These are phyloP conservation scores for Arion vulgaris DNA, from an alignment of 1,140 invertebrate species.

Conservation along the genomic window DNA sequence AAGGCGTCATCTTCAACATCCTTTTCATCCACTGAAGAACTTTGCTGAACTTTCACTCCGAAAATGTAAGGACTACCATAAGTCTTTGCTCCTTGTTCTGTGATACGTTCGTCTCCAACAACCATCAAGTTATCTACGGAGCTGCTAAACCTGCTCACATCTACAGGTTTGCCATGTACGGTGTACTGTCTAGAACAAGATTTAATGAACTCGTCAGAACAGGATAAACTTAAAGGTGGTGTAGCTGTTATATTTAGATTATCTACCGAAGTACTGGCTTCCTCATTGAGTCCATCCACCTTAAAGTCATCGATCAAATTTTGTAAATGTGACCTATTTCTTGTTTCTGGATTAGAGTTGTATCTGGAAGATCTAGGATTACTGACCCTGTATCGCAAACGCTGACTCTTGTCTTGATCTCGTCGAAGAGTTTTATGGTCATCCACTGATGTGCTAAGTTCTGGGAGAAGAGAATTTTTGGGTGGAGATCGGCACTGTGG, in stretches of 20 bases:
- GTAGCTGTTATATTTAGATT: constrained; percentile 16
- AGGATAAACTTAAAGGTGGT: constrained; percentile 14
- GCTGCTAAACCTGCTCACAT: constrained; percentile 32
- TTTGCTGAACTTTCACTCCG: background rate
- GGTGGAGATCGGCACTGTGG: constrained; percentile 18
- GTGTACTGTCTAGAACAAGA: constrained; percentile 25
- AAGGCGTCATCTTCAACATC: background rate
- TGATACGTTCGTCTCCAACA: background rate
- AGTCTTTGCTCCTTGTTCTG: background rate
- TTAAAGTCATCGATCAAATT: background rate
- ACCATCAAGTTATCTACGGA: constrained; percentile 6
- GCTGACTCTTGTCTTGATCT: background rate
- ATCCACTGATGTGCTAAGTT: constrained; percentile 17
- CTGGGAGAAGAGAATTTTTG: too few species aligned
- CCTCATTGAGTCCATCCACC: background rate
- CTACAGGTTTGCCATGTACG: background rate
- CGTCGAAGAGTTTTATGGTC: background rate
- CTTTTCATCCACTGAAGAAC: background rate
- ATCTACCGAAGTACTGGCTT: constrained; percentile 27
- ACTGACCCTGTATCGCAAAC: constrained; percentile 10
- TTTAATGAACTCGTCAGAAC: constrained; percentile 32
- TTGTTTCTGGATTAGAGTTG: constrained; percentile 25
- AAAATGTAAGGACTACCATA: background rate
- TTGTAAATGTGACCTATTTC: background rate
- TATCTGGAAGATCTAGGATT: constrained; percentile 33